Evolutionary conservation across 2,888 invertebrate species (phyloP).

Genomic region (Spicauda simplicius): DNA sequence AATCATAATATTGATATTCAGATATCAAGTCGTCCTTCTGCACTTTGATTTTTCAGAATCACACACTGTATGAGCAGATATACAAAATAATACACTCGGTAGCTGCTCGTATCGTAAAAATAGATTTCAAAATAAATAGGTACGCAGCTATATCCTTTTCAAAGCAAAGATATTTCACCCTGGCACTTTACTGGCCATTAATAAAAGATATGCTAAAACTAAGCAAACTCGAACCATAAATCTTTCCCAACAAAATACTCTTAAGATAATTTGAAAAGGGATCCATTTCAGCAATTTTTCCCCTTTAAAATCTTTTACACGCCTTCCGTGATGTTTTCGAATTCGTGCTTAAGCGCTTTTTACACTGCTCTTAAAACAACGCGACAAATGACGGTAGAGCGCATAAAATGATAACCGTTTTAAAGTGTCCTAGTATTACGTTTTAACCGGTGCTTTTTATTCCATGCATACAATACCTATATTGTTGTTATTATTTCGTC

Average conservation of each 20-base stretch:
- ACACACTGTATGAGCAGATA: no score
- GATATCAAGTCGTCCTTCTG: no score
- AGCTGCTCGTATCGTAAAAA: no score
- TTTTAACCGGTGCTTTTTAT: not conserved
- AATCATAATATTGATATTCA: no score
- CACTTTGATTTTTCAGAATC: no score
- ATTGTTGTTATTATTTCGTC: no score
- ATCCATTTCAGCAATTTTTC: slow-evolving; percentile 14
- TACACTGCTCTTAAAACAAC: slow-evolving; percentile 26
- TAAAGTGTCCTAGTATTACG: not conserved
- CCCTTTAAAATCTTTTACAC: slow-evolving; percentile 12
- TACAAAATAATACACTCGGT: no score
- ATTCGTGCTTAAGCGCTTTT: slow-evolving; percentile 29
- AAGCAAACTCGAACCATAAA: not conserved
- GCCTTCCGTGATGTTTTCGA: slow-evolving; percentile 11
- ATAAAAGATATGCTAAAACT: not conserved
- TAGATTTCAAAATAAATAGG: no score
- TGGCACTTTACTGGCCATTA: no score
- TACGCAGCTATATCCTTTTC: no score
- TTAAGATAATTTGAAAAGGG: slow-evolving; percentile 13
- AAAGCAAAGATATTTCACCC: no score
- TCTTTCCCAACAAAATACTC: not conserved
- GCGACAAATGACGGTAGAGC: slow-evolving; percentile 7
- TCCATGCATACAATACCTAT: not conserved
- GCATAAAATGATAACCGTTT: slow-evolving; percentile 15